Conservation (phyloP, 2,113 vertebrate genomes). For the Gymnobelideus leadbeateri region DNA sequence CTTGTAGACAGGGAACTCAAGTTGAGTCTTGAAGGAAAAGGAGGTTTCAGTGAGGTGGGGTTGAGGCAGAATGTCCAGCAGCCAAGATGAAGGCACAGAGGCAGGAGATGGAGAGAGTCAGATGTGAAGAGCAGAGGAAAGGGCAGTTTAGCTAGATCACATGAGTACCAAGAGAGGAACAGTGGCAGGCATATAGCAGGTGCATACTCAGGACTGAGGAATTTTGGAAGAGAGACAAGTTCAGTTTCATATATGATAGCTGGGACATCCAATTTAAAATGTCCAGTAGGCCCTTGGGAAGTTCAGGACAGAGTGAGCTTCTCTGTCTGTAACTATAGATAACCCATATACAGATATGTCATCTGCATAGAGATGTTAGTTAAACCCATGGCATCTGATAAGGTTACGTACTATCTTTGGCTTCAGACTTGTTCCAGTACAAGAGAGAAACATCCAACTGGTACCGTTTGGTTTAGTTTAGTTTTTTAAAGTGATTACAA, state of each 20-base stretch:
- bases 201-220: not conserved
- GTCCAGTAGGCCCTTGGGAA: not conserved
- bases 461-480: too few species aligned
- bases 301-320: not conserved
- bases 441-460: too few species aligned
- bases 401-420: not conserved
- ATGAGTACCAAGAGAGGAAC: too few species aligned
- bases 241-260: not conserved
- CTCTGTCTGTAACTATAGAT: not conserved
- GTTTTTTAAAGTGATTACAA: too few species aligned
- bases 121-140: too few species aligned
- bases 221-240: not conserved
- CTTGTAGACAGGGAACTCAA: not conserved
- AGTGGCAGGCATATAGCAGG: too few species aligned
- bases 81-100: too few species aligned
- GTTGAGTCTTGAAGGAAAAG: not conserved
- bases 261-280: not conserved
- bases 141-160: too few species aligned
- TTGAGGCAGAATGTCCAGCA: not conserved
- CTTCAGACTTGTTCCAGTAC: not conserved
- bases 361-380: conserved; percentile 17
- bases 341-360: not conserved
- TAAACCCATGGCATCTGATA: not conserved
- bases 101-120: too few species aligned
- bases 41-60: not conserved